Percentiles rank a stretch among this genome's conserved stretches.
phyloP scores from a whole-genome alignment of 2,888 invertebrate species.

The Melieria crassipennis region DNA sequence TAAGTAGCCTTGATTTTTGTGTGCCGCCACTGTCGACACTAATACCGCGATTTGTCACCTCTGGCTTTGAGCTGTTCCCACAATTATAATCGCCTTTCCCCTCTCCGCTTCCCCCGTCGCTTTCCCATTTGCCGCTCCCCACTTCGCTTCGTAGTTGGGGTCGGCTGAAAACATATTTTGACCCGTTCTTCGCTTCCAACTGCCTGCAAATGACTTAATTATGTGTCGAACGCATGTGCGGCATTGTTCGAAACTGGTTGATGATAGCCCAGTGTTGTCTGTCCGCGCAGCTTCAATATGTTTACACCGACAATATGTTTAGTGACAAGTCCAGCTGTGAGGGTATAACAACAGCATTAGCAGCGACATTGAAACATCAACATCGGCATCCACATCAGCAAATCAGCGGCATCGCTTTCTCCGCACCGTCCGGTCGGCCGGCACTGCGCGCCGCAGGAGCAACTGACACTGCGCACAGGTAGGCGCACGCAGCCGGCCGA shows the following conservation, averaged over 20 bases:
- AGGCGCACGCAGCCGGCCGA: conserved; percentile 1
- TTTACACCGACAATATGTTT: conserved; percentile 39
- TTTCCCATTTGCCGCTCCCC: no score
- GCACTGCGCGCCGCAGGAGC: conserved; percentile 51
- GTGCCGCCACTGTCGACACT: no score
- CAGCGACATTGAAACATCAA: conserved; percentile 15
- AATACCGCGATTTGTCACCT: no score
- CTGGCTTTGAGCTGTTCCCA: no score
- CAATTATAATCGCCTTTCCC: no score
- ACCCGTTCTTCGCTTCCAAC: neutral
- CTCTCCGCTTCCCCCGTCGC: no score
- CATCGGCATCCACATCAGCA: conserved; percentile 10
- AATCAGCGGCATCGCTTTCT: no score
- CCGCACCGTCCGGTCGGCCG: neutral
- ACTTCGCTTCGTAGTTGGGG: no score
- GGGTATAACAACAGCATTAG: conserved; percentile 37
- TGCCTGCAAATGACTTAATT: conserved; percentile 58
- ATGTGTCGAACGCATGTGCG: conserved; percentile 41
- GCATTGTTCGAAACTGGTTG: no score
- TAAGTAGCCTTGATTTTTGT: no score
- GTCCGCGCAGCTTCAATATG: neutral
- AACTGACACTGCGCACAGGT: conserved; percentile 3
- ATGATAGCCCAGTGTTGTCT: no score
- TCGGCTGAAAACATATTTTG: no score
- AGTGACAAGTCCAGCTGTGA: conserved; percentile 65